Base-by-base conservation (phyloP, 2,888 invertebrate species). In the Sinopyrophorus schimmeli region DNA sequence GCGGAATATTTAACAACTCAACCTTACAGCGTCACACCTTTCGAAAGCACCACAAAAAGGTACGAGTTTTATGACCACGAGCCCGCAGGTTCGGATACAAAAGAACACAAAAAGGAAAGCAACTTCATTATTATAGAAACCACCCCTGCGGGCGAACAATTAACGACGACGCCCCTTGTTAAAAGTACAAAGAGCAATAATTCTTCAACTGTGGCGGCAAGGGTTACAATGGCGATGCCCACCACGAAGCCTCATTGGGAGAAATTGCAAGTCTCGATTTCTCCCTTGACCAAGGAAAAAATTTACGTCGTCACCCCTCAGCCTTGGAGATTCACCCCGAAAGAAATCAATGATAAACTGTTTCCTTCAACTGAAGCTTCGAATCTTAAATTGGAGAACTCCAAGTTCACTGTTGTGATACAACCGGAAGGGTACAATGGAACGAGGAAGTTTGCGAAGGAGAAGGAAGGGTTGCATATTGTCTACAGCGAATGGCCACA, bases 261-360 rank as follows among this genome's bases (percentile, higher is more conserved):
- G 24, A 76, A 79, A 62, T 77, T 84, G 54, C 80, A 83, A 65
- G 81, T 87, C 1, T 82, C 86, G 10, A 83, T 87, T 65, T 86
- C 87, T 6, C 83, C 88, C n/a, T 72, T 83, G 47, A 87, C 87
- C 3, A 84, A 86, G 63, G 90, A 91, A 73, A 87, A 86, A 66
- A 81, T 90, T 0, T 89, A 89, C 60, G 87, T 91, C 1, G 89
- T 91, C 0, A 91, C 91, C 2, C 89, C 91, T 0, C 83, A 86
- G 63, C 80, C 86, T 10, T 77, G 77, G 74, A 72, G 67, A 54
- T 64, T 63, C 11, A 66, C 61, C 7, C 61, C 65, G 1, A 64
- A 64, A 5, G 32, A 75, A 71, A 59, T 76, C 69, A 71, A 73
- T 27, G 66, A 58, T 44, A 69, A 72, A 47, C 59, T 55, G 9